These are phyloP conservation scores for Zapus hudsonius DNA, from an alignment of 2,113 vertebrate genomes.

Conservation along the genomic window DNA sequence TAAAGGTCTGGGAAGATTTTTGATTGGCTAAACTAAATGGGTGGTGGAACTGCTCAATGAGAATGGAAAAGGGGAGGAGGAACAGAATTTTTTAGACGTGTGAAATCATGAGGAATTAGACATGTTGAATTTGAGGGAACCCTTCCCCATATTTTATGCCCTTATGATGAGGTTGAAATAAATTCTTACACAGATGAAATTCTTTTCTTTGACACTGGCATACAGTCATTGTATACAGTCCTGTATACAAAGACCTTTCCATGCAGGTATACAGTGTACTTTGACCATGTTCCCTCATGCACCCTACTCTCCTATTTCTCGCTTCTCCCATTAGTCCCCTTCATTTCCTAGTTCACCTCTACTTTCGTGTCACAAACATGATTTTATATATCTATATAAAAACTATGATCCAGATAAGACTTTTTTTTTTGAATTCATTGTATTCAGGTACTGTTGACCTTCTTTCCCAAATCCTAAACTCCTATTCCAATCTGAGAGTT, in stretches of 20 bases:
- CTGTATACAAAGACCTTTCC: background rate
- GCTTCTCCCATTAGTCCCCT: background rate
- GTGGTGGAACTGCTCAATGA: background rate
- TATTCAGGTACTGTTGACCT: background rate
- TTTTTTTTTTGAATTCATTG: background rate
- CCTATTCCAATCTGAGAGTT: background rate
- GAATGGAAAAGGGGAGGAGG: background rate
- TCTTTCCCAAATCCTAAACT: background rate
- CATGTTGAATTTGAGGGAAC: background rate
- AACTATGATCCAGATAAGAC: background rate
- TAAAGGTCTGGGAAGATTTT: background rate
- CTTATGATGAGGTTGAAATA: constrained; percentile 22
- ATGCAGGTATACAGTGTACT: background rate
- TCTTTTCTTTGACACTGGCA: background rate
- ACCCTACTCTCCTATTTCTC: background rate
- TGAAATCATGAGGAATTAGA: background rate
- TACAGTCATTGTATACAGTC: no score
- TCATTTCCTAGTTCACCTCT: background rate
- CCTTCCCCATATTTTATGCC: no score
- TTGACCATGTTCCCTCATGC: background rate
- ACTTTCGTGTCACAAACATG: background rate
- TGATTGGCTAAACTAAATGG: background rate
- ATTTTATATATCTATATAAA: background rate
- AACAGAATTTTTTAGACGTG: background rate
- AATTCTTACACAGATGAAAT: background rate